These are phyloP conservation scores for Hoplodrina blanda DNA, from an alignment of 2,888 invertebrate genomes.

Conservation along the genomic window DNA sequence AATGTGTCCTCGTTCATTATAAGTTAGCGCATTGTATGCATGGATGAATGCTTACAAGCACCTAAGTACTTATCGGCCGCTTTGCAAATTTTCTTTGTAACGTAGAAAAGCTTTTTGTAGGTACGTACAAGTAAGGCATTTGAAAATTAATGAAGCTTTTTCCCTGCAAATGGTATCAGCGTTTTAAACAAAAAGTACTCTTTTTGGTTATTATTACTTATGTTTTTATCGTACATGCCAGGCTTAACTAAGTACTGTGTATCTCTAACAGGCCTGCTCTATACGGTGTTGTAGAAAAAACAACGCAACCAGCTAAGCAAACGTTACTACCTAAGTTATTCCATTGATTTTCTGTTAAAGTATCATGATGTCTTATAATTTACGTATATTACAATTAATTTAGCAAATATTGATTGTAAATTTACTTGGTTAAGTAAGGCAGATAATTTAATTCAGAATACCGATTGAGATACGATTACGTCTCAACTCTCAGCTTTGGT, in stretches of 20 bases:
- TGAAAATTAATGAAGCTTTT: background rate
- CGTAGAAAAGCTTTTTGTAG: slow-evolving; percentile 15
- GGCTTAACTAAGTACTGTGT: slow-evolving; percentile 30
- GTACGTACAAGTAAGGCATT: background rate
- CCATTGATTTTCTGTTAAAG: slow-evolving; percentile 33
- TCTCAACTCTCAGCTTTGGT: slow-evolving; percentile 17
- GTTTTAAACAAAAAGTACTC: slow-evolving; percentile 25
- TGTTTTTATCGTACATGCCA: slow-evolving; percentile 37
- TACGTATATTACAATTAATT: slow-evolving; percentile 30
- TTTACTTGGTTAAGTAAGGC: slow-evolving; percentile 7
- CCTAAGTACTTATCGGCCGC: too few relatives aligned
- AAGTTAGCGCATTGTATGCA: background rate
- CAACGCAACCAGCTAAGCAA: slow-evolving; percentile 5
- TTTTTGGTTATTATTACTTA: slow-evolving; percentile 40
- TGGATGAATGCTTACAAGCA: background rate
- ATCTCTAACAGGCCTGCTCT: slow-evolving; percentile 20
- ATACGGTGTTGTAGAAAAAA: slow-evolving; percentile 49
- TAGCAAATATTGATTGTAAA: slow-evolving; percentile 40
- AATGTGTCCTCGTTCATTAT: background rate
- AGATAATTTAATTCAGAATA: slow-evolving; percentile 32
- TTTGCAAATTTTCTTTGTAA: slow-evolving; percentile 2
- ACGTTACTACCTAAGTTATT: slow-evolving; percentile 34
- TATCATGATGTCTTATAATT: slow-evolving; percentile 33
- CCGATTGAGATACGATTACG: slow-evolving; percentile 32
- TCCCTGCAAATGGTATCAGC: slow-evolving; percentile 1